Conservation (phyloP, 1,140 invertebrate genomes). For the Asobara japonica region DNA sequence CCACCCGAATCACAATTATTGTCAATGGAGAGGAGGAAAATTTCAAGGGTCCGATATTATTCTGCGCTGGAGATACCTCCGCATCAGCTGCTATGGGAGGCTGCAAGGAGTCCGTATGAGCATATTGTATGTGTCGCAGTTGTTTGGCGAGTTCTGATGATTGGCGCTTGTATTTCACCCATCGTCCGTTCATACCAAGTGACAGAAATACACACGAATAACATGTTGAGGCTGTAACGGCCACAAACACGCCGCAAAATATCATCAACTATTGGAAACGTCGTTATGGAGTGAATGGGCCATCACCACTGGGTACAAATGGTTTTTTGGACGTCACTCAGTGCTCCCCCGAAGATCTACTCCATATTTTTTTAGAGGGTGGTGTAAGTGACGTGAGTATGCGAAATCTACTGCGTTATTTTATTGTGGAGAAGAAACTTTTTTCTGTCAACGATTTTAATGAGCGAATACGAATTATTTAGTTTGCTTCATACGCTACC, state of each 20-base stretch:
- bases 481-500: conserved; percentile 37
- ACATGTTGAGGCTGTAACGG: conserved; percentile 29
- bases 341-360: conserved; percentile 43
- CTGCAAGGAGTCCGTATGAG: conserved; percentile 37
- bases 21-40: background rate
- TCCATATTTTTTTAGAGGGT: conserved; percentile 42
- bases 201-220: conserved; percentile 15
- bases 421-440: conserved; percentile 15
- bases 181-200: conserved; percentile 19
- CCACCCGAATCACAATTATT: conserved; percentile 16
- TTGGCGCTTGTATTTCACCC: conserved; percentile 14
- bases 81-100: conserved; percentile 34
- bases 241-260: conserved; percentile 21
- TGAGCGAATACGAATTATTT: conserved; percentile 31
- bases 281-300: conserved; percentile 35
- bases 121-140: conserved; percentile 28
- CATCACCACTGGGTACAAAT: conserved; percentile 34
- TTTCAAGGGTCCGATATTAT: conserved; percentile 39
- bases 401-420: conserved; percentile 28
- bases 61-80: conserved; percentile 37
- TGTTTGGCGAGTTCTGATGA: conserved; percentile 30
- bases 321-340: conserved; percentile 34
- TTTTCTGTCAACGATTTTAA: conserved; percentile 38
- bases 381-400: conserved; percentile 17
- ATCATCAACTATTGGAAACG: conserved; percentile 28